Conservation (phyloP, 1,140 invertebrate species). For the Bactericera cockerelli region DNA sequence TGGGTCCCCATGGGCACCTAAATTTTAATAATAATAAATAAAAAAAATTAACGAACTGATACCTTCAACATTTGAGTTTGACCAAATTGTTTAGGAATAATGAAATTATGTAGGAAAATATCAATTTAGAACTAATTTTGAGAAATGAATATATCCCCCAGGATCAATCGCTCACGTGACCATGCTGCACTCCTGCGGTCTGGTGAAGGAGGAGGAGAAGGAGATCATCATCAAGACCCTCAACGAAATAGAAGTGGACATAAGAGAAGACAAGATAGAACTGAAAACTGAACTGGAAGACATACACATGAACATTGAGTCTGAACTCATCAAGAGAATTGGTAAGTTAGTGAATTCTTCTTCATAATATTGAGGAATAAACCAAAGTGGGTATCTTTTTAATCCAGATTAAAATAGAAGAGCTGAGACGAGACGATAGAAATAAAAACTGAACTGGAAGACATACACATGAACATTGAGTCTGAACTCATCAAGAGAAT, state of each 20-base stretch:
- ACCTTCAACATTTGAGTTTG: no score
- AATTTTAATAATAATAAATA: no score
- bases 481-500: constrained; percentile 20
- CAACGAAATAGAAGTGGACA: neutral
- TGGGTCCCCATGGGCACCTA: no score
- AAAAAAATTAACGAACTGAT: no score
- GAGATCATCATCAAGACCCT: constrained; percentile 3
- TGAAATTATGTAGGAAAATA: no score
- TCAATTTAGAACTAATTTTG: no score
- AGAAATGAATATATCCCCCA: no score
- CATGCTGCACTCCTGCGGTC: neutral
- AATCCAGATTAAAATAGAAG: no score
- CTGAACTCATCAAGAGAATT: constrained; percentile 20
- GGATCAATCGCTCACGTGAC: neutral
- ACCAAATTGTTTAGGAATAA: no score
- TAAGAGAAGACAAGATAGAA: neutral
- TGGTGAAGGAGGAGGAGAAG: neutral
- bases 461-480: constrained; percentile 13
- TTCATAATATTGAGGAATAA: no score
- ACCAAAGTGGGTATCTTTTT: no score
- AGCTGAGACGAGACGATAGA: neutral
- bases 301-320: constrained; percentile 12
- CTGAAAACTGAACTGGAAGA: constrained; percentile 11
- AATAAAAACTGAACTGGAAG: constrained; percentile 10
- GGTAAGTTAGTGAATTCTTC: no score